phyloP scores from a whole-genome alignment of 1,140 invertebrate genomes.

The Asbolus verrucosus region DNA sequence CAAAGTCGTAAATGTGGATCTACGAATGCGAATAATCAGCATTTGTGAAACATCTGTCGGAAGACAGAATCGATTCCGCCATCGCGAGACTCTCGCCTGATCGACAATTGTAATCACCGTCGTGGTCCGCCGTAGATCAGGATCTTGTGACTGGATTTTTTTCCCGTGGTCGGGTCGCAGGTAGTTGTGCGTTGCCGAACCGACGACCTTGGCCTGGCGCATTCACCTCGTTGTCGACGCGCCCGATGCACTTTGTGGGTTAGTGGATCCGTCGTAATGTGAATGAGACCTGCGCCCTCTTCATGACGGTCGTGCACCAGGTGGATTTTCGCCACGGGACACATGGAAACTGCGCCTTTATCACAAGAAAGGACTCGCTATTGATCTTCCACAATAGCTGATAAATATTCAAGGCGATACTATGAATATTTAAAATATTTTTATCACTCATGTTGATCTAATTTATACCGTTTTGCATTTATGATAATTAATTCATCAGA shows the following conservation, averaged over 20 bases:
- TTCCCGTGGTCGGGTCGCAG: constrained; percentile 16
- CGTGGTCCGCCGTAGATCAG: background rate
- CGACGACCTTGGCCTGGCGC: constrained; percentile 49
- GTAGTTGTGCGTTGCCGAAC: constrained; percentile 41
- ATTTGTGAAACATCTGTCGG: constrained; percentile 1
- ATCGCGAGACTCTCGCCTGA: background rate
- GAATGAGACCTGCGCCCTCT: constrained; percentile 3
- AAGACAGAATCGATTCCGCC: constrained; percentile 7
- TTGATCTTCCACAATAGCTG: too few species aligned
- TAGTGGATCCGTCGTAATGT: constrained; percentile 46
- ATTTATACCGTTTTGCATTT: background rate
- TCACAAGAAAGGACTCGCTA: too few species aligned
- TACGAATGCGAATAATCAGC: background rate
- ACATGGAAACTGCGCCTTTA: background rate
- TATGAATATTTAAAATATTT: too few species aligned
- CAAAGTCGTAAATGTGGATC: background rate
- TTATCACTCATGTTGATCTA: background rate
- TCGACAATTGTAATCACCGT: too few species aligned
- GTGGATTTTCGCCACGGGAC: background rate
- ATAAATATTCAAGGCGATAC: too few species aligned
- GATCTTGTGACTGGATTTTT: constrained; percentile 1
- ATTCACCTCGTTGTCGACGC: constrained; percentile 51
- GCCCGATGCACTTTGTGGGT: constrained; percentile 51
- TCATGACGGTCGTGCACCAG: constrained; percentile 6
- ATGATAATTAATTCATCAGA: background rate